Conservation (phyloP, 1,140 invertebrate species). For the Heliothis subflexa region DNA sequence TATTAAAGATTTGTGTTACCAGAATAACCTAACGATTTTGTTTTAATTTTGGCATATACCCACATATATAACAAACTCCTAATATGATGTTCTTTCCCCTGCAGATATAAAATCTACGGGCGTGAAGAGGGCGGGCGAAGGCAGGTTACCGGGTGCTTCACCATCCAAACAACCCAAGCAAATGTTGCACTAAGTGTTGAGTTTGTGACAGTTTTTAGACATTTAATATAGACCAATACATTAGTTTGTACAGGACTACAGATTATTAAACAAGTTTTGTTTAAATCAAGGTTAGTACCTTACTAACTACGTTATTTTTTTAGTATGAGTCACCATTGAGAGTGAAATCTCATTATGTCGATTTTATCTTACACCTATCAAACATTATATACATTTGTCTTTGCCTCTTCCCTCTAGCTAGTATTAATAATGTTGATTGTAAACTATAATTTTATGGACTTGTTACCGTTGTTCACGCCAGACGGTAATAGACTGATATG, state of each 20-base stretch:
- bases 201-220: constrained; percentile 33
- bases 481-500: constrained; percentile 38
- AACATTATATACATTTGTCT: constrained; percentile 10
- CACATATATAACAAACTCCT: too few relatives aligned
- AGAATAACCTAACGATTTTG: too few relatives aligned
- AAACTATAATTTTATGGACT: constrained; percentile 36
- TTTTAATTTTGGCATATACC: too few relatives aligned
- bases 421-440: constrained; percentile 34
- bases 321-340: constrained; percentile 34
- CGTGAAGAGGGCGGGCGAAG: constrained; percentile 79
- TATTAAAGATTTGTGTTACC: too few relatives aligned
- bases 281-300: constrained; percentile 38
- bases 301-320: constrained; percentile 20
- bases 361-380: constrained; percentile 2
- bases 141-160: constrained; percentile 79
- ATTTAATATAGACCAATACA: constrained; percentile 42
- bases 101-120: constrained; percentile 84
- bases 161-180: constrained; percentile 85
- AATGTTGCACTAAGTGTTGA: constrained; percentile 74
- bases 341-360: constrained; percentile 42
- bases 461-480: constrained; percentile 21
- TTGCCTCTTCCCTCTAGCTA: constrained; percentile 7
- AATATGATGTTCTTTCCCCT: constrained; percentile 53
- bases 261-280: constrained; percentile 32
- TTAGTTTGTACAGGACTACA: constrained; percentile 43